Conservation (phyloP, 2,113 vertebrate species). For the Cochlearius cochlearius region DNA sequence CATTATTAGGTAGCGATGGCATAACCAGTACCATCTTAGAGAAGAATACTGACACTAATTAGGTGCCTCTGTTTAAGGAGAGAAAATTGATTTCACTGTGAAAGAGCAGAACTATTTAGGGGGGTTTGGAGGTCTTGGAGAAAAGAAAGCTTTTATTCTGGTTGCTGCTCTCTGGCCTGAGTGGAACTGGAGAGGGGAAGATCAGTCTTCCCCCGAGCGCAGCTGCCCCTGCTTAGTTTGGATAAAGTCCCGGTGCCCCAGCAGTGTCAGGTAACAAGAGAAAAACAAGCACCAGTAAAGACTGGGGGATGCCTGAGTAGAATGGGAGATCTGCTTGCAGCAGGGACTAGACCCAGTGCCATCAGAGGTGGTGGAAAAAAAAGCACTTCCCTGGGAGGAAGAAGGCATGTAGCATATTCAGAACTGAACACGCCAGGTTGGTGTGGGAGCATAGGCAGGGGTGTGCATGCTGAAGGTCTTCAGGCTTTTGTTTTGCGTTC, state of each 20-base stretch:
- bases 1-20: neutral
- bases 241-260: neutral
- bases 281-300: neutral
- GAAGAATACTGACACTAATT: neutral
- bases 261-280: neutral
- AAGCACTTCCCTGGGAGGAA: neutral
- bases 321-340: neutral
- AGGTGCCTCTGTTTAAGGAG: neutral
- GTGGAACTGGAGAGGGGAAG: neutral
- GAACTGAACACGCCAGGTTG: neutral
- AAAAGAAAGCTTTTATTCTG: neutral
- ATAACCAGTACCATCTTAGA: neutral
- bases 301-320: neutral
- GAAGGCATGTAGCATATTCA: rapidly evolving
- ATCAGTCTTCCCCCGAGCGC: neutral
- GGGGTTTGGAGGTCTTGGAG: neutral
- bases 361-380: neutral
- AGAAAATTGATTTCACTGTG: neutral
- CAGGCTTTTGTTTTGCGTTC: neutral
- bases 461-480: neutral
- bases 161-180: neutral
- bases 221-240: neutral
- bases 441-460: neutral
- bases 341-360: neutral
- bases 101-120: neutral